A percentile compares a stretch with the other conserved stretches of the same genome.
phyloP scores from a whole-genome alignment of 2,797 vertebrate species.

The Clarias pachynema region DNA sequence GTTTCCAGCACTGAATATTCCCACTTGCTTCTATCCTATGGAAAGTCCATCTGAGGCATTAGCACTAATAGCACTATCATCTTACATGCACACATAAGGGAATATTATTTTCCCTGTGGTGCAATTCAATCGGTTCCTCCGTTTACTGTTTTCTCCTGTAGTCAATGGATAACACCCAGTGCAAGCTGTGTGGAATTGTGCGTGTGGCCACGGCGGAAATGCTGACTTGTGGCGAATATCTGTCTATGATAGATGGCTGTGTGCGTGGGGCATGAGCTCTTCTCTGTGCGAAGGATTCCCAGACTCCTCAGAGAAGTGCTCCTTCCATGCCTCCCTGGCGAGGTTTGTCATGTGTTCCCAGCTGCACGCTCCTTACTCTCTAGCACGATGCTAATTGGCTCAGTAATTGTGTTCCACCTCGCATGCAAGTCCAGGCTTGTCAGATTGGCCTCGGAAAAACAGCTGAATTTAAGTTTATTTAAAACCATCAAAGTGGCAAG shows the following conservation, averaged over 20 bases:
- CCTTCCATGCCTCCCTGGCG: slow-evolving; percentile 44
- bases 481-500: slow-evolving; percentile 16
- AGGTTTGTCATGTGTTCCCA: slow-evolving; percentile 41
- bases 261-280: slow-evolving; percentile 43
- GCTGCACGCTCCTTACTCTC: slow-evolving; percentile 23
- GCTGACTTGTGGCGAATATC: slow-evolving; percentile 62
- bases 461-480: slow-evolving; percentile 33
- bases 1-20: not conserved
- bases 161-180: slow-evolving; percentile 28
- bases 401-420: slow-evolving; percentile 54
- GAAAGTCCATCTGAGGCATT: slow-evolving; percentile 34
- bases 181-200: slow-evolving; percentile 25
- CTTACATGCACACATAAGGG: slow-evolving; percentile 8
- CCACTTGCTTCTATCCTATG: not conserved
- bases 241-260: slow-evolving; percentile 55
- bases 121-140: slow-evolving; percentile 12
- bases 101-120: slow-evolving; percentile 33
- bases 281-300: slow-evolving; percentile 22
- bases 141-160: slow-evolving; percentile 18
- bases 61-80: slow-evolving; percentile 46
- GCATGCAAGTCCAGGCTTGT: slow-evolving; percentile 66
- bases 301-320: slow-evolving; percentile 60
- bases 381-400: slow-evolving; percentile 62
- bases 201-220: slow-evolving; percentile 52
- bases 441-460: slow-evolving; percentile 41